Percentiles rank a stretch among this genome's conserved stretches.
Evolutionary conservation across 2,888 invertebrate genomes (phyloP).

Genomic region (Pherbina coryleti): DNA sequence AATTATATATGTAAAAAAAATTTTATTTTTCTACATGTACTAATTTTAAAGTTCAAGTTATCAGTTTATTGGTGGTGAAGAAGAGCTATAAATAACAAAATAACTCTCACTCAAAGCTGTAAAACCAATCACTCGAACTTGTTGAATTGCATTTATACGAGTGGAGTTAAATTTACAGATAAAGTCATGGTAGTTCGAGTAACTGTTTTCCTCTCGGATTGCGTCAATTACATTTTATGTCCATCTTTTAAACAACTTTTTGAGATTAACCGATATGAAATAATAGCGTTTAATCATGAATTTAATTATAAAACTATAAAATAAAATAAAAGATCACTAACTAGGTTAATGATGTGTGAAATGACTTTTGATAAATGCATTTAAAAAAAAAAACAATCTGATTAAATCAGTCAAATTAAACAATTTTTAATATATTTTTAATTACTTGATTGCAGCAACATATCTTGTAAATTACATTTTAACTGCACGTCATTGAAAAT

Average conservation of each 20-base stretch:
- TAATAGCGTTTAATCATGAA: background rate
- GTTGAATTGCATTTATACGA: background rate
- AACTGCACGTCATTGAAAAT: background rate
- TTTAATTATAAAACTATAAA: background rate
- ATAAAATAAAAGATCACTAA: slow-evolving; percentile 43
- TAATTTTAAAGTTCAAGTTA: too few relatives aligned
- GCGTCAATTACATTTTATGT: too few relatives aligned
- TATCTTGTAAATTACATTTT: slow-evolving; percentile 21
- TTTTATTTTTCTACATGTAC: too few relatives aligned
- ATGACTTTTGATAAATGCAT: background rate
- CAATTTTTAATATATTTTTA: slow-evolving; percentile 58
- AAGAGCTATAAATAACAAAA: too few relatives aligned
- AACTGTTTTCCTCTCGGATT: too few relatives aligned
- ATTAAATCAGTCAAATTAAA: slow-evolving; percentile 46
- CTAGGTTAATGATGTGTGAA: slow-evolving; percentile 51
- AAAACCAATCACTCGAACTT: background rate
- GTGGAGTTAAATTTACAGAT: too few relatives aligned
- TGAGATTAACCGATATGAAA: too few relatives aligned
- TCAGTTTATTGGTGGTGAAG: too few relatives aligned
- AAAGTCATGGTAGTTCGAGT: too few relatives aligned
- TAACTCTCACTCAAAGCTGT: too few relatives aligned
- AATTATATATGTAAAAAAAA: too few relatives aligned
- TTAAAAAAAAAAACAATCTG: background rate
- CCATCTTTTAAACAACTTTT: too few relatives aligned
- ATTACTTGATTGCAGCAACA: slow-evolving; percentile 39